Base-by-base conservation (phyloP, 2,113 vertebrate genomes). In the Ramphastos sulfuratus region DNA sequence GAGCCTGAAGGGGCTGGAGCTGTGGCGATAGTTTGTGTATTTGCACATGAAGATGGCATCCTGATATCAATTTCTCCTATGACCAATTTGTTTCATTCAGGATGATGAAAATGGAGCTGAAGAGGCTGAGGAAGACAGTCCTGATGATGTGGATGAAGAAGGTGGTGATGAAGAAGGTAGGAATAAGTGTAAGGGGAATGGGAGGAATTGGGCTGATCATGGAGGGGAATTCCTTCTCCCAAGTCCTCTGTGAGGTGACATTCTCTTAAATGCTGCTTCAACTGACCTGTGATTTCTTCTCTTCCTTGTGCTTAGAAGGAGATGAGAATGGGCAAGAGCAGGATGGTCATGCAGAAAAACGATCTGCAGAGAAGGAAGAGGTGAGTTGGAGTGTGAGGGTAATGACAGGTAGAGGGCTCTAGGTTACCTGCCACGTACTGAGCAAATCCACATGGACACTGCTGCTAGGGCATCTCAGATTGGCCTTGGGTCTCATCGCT, bases 51-150 rank as follows among this genome's bases (percentile, higher is more conserved):
- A 46, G 52, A 7, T n/a, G 28, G 69, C 30, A 33, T 63, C 46
- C 23, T 25, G 37, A 33, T 1, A 13, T 39, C 31, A 30, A 1
- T 89, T 83, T 82, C 66, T 88, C 58, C 65, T 90, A 60, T 95
- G 85, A 82, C 31, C 4, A 1, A 10, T 92, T 82, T 79, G 24
- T 85, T 75, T 79, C 12, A 8, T 61, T 54, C 80, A 98, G 98
- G 98, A 98, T 69, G 98, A 98, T 78, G 97, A 98, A 86, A 98
- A 98, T 0, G 98, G 98, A n/a, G 97, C 97, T 10, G 98, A 98
- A 8, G 98, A 98, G 54, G 98, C 98, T 25, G 98, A 97, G 27
- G 98, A 98, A 15, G 98, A 98, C 44, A 98, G 98, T 42, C 97
- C 98, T 52, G 98, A 98, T 71, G 98, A 98, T 54, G 98, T 97